These are phyloP conservation scores for Drosophila guanche DNA, from an alignment of 1,140 invertebrate species.

Conservation along the genomic window DNA sequence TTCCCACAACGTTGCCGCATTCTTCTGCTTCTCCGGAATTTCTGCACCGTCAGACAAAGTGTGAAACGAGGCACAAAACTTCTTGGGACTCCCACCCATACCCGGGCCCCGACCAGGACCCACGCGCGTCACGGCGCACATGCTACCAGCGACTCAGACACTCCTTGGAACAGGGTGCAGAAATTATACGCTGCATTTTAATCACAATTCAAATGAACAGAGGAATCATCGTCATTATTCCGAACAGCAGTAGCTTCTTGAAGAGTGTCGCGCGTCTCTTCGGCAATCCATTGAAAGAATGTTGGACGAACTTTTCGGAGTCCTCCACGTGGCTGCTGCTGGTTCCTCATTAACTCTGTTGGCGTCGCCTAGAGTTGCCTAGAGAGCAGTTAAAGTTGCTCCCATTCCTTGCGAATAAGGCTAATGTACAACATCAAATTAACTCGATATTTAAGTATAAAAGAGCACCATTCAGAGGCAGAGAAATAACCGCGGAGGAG, in stretches of 20 bases:
- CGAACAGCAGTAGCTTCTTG: slow-evolving; percentile 50
- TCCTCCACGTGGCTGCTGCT: slow-evolving; percentile 1
- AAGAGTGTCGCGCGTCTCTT: slow-evolving; percentile 22
- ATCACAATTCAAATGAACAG: slow-evolving; percentile 83
- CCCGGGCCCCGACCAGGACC: too few relatives aligned
- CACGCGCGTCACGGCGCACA: slow-evolving; percentile 41
- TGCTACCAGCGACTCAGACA: slow-evolving; percentile 50
- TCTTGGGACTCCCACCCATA: slow-evolving; percentile 25
- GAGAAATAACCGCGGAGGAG: too few relatives aligned
- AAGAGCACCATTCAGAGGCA: too few relatives aligned
- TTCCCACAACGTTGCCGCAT: slow-evolving; percentile 26
- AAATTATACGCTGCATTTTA: slow-evolving; percentile 82
- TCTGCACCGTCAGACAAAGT: slow-evolving; percentile 68
- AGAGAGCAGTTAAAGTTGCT: not conserved
- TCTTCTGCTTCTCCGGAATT: slow-evolving; percentile 38
- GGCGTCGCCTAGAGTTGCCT: not conserved
- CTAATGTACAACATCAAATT: not conserved
- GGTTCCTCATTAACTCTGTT: slow-evolving; percentile 8
- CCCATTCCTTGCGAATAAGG: not conserved
- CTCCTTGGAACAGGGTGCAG: slow-evolving; percentile 29
- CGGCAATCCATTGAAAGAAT: slow-evolving; percentile 24
- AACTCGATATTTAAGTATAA: too few relatives aligned
- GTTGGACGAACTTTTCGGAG: slow-evolving; percentile 13
- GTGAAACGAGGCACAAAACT: slow-evolving; percentile 69
- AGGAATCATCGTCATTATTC: slow-evolving; percentile 78